phyloP scores from a whole-genome alignment of 2,113 vertebrate genomes.

The Antechinus flavipes region DNA sequence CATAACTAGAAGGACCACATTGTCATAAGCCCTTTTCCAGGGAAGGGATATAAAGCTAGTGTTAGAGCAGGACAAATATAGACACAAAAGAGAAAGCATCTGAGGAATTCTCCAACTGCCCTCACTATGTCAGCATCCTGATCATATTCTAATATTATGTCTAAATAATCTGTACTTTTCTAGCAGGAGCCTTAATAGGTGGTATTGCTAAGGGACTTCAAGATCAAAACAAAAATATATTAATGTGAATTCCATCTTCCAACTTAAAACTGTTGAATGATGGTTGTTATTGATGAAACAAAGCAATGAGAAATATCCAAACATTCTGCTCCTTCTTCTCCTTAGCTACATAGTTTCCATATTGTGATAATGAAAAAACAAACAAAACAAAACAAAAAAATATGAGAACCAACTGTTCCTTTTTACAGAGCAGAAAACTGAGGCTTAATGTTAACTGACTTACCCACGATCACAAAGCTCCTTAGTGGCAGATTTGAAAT shows the following conservation, averaged over 20 bases:
- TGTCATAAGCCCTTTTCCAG: neutral
- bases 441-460: neutral
- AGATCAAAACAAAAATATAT: neutral
- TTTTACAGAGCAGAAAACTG: neutral
- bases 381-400: no score
- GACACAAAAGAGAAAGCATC: neutral
- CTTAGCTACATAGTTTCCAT: neutral
- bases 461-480: neutral
- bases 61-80: neutral
- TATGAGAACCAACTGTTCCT: neutral
- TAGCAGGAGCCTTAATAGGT: neutral
- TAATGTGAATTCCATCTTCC: neutral
- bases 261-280: neutral
- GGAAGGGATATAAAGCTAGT: neutral
- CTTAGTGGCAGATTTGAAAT: neutral
- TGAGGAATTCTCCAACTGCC: neutral
- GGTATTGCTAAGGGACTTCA: neutral
- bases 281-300: neutral
- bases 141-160: neutral
- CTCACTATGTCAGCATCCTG: neutral
- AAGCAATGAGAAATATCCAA: neutral
- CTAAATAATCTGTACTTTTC: neutral
- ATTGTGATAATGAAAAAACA: neutral
- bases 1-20: neutral
- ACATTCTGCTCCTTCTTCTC: neutral